These are phyloP conservation scores for Metopolophium dirhodum DNA, from an alignment of 1,140 invertebrate genomes.

Conservation along the genomic window DNA sequence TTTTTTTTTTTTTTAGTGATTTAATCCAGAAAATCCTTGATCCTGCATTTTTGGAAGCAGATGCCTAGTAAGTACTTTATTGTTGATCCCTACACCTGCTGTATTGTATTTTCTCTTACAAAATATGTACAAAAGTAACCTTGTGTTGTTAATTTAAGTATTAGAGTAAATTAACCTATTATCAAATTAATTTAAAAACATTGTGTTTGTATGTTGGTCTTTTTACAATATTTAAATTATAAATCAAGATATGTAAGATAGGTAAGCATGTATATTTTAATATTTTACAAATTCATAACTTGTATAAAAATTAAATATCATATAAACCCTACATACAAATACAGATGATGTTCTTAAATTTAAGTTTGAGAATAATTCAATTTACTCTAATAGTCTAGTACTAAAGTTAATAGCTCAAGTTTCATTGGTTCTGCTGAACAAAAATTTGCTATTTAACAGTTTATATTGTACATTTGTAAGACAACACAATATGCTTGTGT, in stretches of 20 bases:
- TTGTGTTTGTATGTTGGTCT: too few relatives aligned
- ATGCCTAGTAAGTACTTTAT: constrained; percentile 34
- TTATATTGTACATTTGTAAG: not conserved
- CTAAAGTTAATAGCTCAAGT: not conserved
- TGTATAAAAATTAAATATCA: too few relatives aligned
- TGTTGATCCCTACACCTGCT: too few relatives aligned
- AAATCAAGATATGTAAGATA: too few relatives aligned
- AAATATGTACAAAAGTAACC: too few relatives aligned
- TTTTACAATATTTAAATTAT: too few relatives aligned
- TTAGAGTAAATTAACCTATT: not conserved
- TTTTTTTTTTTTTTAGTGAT: constrained; percentile 29
- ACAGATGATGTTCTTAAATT: not conserved
- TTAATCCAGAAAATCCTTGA: constrained; percentile 19
- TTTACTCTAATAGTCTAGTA: not conserved
- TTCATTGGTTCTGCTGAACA: not conserved
- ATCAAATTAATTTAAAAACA: too few relatives aligned
- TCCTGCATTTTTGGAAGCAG: constrained; percentile 44
- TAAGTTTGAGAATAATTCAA: not conserved
- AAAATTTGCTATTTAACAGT: not conserved
- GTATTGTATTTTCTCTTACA: not conserved
- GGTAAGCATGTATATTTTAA: too few relatives aligned
- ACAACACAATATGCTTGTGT: not conserved
- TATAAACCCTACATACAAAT: not conserved
- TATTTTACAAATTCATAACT: too few relatives aligned
- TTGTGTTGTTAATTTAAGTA: not conserved